These are phyloP conservation scores for Clepsis dumicolana DNA, from an alignment of 2,888 invertebrate genomes.

Conservation along the genomic window DNA sequence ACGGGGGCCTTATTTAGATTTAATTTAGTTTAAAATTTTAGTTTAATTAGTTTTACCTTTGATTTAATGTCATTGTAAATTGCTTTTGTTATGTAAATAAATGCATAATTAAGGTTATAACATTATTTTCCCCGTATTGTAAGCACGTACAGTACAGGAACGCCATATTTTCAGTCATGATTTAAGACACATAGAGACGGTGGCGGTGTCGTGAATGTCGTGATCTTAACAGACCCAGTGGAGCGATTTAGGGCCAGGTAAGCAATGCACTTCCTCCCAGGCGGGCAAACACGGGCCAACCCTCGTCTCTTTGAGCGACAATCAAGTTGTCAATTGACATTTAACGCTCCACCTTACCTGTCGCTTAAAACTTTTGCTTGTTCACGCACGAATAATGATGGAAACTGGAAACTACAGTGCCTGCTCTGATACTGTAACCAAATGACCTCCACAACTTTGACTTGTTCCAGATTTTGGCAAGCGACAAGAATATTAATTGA, in stretches of 20 bases:
- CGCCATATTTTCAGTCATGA: background rate
- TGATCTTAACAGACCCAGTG: conserved; percentile 7
- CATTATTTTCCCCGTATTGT: too few relatives aligned
- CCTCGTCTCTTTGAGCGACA: conserved; percentile 61
- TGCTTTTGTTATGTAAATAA: too few relatives aligned
- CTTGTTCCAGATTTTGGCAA: conserved; percentile 21
- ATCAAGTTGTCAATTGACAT: conserved; percentile 71
- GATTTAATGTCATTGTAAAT: too few relatives aligned
- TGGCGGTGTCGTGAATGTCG: background rate
- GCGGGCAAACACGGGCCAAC: conserved; percentile 48
- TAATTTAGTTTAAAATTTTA: too few relatives aligned
- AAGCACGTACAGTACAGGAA: background rate
- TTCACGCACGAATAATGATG: conserved; percentile 5
- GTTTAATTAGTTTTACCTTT: too few relatives aligned
- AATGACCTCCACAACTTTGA: background rate
- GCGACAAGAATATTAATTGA: conserved; percentile 31
- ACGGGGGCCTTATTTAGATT: too few relatives aligned
- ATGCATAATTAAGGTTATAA: too few relatives aligned
- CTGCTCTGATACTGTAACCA: background rate
- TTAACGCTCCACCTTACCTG: conserved; percentile 52
- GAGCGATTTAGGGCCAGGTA: conserved; percentile 12
- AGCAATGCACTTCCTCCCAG: conserved; percentile 53
- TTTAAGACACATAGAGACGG: background rate
- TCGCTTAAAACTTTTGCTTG: conserved; percentile 26
- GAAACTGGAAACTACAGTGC: background rate